These are phyloP conservation scores for Acromyrmex heyeri DNA, from an alignment of 1,140 invertebrate species.

Conservation along the genomic window DNA sequence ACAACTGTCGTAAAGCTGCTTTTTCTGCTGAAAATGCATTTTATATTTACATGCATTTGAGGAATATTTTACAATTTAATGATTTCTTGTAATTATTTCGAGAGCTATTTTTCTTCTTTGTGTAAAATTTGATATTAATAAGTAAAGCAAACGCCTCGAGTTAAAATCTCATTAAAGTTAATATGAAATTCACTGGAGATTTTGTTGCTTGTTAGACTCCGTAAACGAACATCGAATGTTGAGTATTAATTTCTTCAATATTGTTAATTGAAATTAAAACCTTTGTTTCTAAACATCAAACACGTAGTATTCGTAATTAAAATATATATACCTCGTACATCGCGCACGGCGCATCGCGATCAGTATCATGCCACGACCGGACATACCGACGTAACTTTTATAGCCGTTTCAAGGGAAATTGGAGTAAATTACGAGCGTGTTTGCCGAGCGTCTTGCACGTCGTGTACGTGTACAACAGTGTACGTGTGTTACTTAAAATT, in stretches of 20 bases:
- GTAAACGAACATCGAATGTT: too few relatives aligned
- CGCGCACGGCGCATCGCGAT: conserved; percentile 33
- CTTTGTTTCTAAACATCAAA: neutral
- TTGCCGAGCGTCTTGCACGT: conserved; percentile 32
- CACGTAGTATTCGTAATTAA: conserved; percentile 10
- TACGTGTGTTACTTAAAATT: conserved; percentile 9
- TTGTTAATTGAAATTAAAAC: conserved; percentile 1
- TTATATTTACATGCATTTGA: neutral
- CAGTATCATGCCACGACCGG: conserved; percentile 61
- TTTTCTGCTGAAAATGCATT: neutral
- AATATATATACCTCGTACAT: conserved; percentile 12
- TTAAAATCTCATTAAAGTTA: neutral
- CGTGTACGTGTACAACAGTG: neutral
- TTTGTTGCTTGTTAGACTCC: neutral
- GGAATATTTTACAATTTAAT: neutral
- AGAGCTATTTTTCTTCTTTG: neutral
- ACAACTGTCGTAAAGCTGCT: too few relatives aligned
- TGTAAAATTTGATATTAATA: neutral
- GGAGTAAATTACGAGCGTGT: conserved; percentile 68
- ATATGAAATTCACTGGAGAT: neutral
- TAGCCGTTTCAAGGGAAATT: conserved; percentile 69
- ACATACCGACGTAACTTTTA: conserved; percentile 72
- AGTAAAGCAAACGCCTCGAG: neutral
- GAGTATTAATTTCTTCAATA: neutral
- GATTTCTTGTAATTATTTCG: neutral